Conservation (phyloP, 2,113 vertebrate species). For the Reinhardtius hippoglossoides region DNA sequence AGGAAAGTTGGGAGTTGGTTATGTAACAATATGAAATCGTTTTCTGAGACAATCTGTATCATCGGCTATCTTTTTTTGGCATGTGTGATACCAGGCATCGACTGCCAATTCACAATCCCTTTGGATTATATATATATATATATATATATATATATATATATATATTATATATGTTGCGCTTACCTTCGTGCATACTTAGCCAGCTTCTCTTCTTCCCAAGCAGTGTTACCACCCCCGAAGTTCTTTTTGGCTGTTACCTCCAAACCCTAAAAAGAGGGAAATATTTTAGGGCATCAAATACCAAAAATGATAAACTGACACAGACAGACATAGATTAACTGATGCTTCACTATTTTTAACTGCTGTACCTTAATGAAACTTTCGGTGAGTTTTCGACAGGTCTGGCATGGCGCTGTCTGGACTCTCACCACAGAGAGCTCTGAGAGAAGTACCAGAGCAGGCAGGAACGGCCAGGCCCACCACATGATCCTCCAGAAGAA, state of each 20-base stretch:
- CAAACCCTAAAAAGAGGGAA: slow-evolving; percentile 84
- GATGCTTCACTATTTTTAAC: neutral
- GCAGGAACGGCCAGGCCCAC: slow-evolving; percentile 71
- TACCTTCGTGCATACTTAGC: slow-evolving; percentile 96
- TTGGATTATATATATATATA: too few relatives aligned
- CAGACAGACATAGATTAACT: neutral
- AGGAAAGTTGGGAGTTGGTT: too few relatives aligned
- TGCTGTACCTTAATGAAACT: slow-evolving; percentile 88
- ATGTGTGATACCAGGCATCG: too few relatives aligned
- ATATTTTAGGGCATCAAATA: neutral
- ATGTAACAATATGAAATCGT: too few relatives aligned
- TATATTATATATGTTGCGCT: neutral
- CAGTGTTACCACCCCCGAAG: slow-evolving; percentile 97
- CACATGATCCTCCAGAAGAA: slow-evolving; percentile 71
- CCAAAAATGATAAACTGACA: neutral
- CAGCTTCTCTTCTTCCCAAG: slow-evolving; percentile 97
- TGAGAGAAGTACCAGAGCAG: slow-evolving; percentile 77
- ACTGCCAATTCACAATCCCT: too few relatives aligned
- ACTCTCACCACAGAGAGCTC: slow-evolving; percentile 77
- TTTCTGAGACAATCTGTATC: too few relatives aligned
- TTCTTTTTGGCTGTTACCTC: slow-evolving; percentile 92
- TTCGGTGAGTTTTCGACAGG: slow-evolving; percentile 87
- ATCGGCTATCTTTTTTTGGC: too few relatives aligned
- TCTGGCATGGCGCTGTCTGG: slow-evolving; percentile 88
- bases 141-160: too few relatives aligned